Conservation (phyloP, 2,113 vertebrate species). For the Cottus gobio region DNA sequence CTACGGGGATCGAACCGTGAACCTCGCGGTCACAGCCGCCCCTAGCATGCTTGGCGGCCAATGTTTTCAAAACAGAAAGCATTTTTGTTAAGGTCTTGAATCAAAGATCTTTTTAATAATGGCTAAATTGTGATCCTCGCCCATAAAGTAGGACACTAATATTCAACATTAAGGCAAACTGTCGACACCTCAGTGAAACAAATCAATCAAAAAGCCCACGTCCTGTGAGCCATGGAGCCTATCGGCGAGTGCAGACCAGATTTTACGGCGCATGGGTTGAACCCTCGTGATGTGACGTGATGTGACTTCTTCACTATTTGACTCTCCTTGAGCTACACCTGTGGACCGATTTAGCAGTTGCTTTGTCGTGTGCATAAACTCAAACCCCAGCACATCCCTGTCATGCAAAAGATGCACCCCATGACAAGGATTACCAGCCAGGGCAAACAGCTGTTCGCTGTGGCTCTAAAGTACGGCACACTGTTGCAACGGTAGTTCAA, state of each 20-base stretch:
- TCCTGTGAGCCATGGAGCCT: not conserved
- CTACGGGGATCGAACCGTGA: no score
- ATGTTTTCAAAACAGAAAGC: not conserved
- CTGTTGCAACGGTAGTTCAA: not conserved
- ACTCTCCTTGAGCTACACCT: not conserved
- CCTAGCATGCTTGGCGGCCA: not conserved
- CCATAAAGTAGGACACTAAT: not conserved
- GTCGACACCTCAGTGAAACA: not conserved
- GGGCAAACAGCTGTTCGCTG: not conserved
- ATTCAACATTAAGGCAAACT: not conserved
- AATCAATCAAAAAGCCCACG: not conserved
- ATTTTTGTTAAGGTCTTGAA: not conserved
- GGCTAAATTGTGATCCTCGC: not conserved
- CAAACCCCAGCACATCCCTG: not conserved
- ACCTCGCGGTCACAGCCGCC: no score
- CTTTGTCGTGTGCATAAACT: no score
- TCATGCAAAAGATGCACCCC: not conserved
- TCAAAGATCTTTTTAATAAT: not conserved
- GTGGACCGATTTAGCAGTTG: not conserved
- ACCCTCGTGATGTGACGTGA: not conserved
- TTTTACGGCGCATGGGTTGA: not conserved
- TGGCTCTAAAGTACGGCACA: not conserved
- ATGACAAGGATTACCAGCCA: not conserved
- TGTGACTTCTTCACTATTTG: not conserved
- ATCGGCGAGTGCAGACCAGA: not conserved